Base-by-base conservation (phyloP, 1,140 invertebrate genomes). In the Drosophila lacteicornis region DNA sequence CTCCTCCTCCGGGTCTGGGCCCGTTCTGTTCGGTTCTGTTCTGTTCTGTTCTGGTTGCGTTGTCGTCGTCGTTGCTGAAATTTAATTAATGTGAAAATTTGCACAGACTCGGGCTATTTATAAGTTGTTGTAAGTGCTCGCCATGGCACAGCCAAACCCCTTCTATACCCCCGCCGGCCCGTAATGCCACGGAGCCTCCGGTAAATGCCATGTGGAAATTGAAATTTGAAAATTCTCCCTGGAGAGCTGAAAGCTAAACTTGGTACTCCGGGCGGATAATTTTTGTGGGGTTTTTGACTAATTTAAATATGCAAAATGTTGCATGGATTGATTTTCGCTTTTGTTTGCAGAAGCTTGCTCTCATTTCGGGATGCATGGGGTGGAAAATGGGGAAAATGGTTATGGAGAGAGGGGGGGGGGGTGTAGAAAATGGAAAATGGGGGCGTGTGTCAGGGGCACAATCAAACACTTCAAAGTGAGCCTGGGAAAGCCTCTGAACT, bases 71-170 rank as follows among this genome's bases (percentile, higher is more conserved):
- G 85, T 80, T 56, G 77, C 84, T 84, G 77, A 88, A 88, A 90
- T 88, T 88, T 90, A 88, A 91, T 91, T 91, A 91, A 91, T 91
- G 87, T 91, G 87, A 91, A 91, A 91, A 91, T 91, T 91, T 91
- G 87, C 87, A 91, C 83, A 91, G 87, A 91, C 87, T 87, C 71
- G 53, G 80, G 80, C 87, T 91, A 91, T 91, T 91, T 91, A 91
- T 91, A 91, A 91, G 68, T 83, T 88, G 84, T 75, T 91, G 82
- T 91, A 86, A 91, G 84, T 88, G 84, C 84, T 88, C 65, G 84
- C 70, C 51, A 58, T 77, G 69, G 60, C 68, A 77, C 47, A 53
- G 69, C 22, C 67, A 33, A 43, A 60, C 61, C 62, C 43, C 47
- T 63, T 61, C 33, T 33, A 19, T 9, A 15, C 42, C 5, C 55